phyloP scores from a whole-genome alignment of 2,888 invertebrate genomes.

The Nomada lathburiana region DNA sequence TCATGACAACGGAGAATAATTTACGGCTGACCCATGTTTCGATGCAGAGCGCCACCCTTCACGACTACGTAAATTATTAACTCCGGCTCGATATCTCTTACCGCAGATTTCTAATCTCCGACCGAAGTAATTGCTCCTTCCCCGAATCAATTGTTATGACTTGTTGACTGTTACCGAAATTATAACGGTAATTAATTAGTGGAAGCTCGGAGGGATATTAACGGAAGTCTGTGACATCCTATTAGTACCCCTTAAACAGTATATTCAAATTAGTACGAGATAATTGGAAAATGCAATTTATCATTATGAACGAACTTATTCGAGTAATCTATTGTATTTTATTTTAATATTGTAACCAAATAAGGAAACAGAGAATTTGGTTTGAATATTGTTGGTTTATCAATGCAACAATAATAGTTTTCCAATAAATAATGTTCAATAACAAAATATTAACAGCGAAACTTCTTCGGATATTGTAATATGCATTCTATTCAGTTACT shows the following conservation, averaged over 20 bases:
- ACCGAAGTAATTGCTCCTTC: slow-evolving; percentile 42
- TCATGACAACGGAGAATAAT: slow-evolving; percentile 47
- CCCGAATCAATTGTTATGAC: slow-evolving; percentile 23
- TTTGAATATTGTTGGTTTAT: too few species aligned
- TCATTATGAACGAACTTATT: too few species aligned
- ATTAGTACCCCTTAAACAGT: background rate
- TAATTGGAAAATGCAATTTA: background rate
- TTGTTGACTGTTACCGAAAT: slow-evolving; percentile 23
- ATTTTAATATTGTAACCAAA: too few species aligned
- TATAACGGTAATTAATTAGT: slow-evolving; percentile 16
- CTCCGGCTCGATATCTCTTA: slow-evolving; percentile 47
- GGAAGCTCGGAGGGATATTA: background rate
- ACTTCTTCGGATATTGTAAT: too few species aligned
- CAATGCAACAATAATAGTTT: too few species aligned
- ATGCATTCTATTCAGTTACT: too few species aligned
- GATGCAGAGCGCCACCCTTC: slow-evolving; percentile 27
- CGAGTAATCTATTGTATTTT: too few species aligned
- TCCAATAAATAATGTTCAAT: too few species aligned
- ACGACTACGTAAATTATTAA: slow-evolving; percentile 59
- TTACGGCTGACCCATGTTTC: slow-evolving; percentile 40
- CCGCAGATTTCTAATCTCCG: slow-evolving; percentile 50
- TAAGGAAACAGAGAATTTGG: too few species aligned
- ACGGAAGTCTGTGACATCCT: background rate
- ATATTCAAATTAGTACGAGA: background rate
- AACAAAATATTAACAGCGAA: too few species aligned